Evolutionary conservation across 2,888 invertebrate genomes (phyloP).

Genomic region (Parthenolecanium corni): DNA sequence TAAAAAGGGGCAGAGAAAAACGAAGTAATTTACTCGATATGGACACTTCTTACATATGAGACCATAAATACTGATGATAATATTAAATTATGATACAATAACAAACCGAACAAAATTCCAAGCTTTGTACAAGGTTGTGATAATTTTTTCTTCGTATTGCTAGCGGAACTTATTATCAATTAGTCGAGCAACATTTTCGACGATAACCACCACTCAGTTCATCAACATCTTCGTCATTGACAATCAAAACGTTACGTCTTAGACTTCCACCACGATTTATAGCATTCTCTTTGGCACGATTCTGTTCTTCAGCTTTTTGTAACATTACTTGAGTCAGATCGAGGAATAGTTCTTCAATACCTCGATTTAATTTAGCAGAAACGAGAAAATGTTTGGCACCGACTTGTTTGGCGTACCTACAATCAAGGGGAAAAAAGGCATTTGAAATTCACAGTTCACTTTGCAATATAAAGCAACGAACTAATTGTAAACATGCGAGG

Average conservation of each 20-base stretch:
- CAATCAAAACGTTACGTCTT: slow-evolving; percentile 41
- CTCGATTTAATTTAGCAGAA: slow-evolving; percentile 83
- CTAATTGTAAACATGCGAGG: too few relatives aligned
- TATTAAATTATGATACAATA: too few relatives aligned
- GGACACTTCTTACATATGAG: too few relatives aligned
- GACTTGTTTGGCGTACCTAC: slow-evolving; percentile 76
- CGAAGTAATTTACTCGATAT: too few relatives aligned
- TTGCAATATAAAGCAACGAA: too few relatives aligned
- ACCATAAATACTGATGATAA: too few relatives aligned
- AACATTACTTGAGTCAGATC: slow-evolving; percentile 70
- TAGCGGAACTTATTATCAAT: too few relatives aligned
- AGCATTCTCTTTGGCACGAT: slow-evolving; percentile 35
- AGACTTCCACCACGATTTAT: slow-evolving; percentile 40
- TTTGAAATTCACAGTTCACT: neutral
- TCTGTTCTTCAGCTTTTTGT: slow-evolving; percentile 37
- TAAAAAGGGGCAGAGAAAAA: too few relatives aligned
- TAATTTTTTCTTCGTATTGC: too few relatives aligned
- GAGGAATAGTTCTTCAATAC: slow-evolving; percentile 82
- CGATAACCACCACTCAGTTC: neutral
- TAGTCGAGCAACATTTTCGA: slow-evolving; percentile 6
- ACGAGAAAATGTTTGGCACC: slow-evolving; percentile 87
- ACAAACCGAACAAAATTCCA: too few relatives aligned
- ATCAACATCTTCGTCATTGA: slow-evolving; percentile 39
- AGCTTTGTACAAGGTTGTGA: too few relatives aligned
- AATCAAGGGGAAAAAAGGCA: slow-evolving; percentile 34